Percentiles rank a stretch among this genome's conserved stretches.
Evolutionary conservation across 2,797 vertebrate genomes (phyloP).

Genomic region (Ctenosaura bakeri): DNA sequence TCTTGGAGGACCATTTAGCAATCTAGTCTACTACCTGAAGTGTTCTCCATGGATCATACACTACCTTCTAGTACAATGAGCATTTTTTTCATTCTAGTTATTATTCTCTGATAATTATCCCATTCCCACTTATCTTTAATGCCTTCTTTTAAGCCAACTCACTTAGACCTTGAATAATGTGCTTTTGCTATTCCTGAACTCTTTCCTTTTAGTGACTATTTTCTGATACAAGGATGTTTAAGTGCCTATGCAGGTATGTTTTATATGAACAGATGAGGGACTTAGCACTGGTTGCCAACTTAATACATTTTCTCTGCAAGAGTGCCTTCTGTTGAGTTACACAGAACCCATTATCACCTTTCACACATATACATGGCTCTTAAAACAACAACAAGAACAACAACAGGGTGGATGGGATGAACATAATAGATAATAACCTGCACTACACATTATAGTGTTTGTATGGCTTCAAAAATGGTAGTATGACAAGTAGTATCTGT

Average conservation of each 20-base stretch:
- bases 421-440: not conserved
- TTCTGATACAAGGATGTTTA: conserved; percentile 35
- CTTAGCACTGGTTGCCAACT: not conserved
- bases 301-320: not conserved
- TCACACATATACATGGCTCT: not conserved
- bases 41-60: conserved; percentile 45
- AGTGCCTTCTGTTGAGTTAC: conserved; percentile 10
- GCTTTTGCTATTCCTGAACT: conserved; percentile 40
- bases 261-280: conserved; percentile 14
- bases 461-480: not conserved
- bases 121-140: conserved; percentile 16
- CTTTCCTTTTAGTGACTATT: conserved; percentile 50
- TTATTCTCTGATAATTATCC: conserved; percentile 49
- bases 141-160: conserved; percentile 32
- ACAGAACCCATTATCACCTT: conserved; percentile 8
- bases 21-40: conserved; percentile 35
- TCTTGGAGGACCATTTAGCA: conserved; percentile 44
- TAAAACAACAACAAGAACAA: not conserved
- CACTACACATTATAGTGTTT: not conserved
- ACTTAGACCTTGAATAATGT: conserved; percentile 60
- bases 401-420: not conserved
- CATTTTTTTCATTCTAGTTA: conserved; percentile 58
- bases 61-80: conserved; percentile 53
- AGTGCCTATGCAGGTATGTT: conserved; percentile 1
- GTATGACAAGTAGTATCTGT: not conserved